Evolutionary conservation across 2,888 invertebrate species (phyloP).

Genomic region (Psococerastis gibbosa): DNA sequence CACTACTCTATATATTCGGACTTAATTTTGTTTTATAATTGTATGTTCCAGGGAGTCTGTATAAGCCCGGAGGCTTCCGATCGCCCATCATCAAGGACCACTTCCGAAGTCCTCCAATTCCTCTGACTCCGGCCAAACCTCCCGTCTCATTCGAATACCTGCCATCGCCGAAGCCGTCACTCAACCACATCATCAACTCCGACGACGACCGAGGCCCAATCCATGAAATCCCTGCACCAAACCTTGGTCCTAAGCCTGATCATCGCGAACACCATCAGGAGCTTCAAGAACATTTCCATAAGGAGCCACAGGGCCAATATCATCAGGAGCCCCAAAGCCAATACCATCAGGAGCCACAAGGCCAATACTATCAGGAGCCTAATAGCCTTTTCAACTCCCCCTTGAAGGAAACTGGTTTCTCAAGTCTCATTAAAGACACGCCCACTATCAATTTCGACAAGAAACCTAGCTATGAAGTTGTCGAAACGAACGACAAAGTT

Average conservation of each 20-base stretch:
- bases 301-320: slow-evolving; percentile 10
- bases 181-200: slow-evolving; percentile 19
- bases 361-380: no score
- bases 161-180: slow-evolving; percentile 21
- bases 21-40: no score
- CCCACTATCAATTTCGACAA: neutral
- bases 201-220: slow-evolving; percentile 44
- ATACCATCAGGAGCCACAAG: slow-evolving; percentile 14
- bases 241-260: slow-evolving; percentile 35
- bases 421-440: neutral
- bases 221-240: slow-evolving; percentile 72
- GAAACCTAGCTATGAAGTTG: slow-evolving; percentile 5
- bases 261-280: slow-evolving; percentile 13
- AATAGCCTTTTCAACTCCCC: neutral
- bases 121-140: slow-evolving; percentile 17
- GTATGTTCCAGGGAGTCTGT: neutral
- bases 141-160: slow-evolving; percentile 18
- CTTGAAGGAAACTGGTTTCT: slow-evolving; percentile 21
- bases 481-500: slow-evolving; percentile 19
- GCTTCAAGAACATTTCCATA: slow-evolving; percentile 18
- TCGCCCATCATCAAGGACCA: slow-evolving; percentile 5
- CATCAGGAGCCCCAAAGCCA: slow-evolving; percentile 17
- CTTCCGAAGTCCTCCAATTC: slow-evolving; percentile 13
- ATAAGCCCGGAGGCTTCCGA: neutral
- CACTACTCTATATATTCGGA: no score